Base-by-base conservation (phyloP, 2,113 vertebrate genomes). In the Cinclus cinclus region DNA sequence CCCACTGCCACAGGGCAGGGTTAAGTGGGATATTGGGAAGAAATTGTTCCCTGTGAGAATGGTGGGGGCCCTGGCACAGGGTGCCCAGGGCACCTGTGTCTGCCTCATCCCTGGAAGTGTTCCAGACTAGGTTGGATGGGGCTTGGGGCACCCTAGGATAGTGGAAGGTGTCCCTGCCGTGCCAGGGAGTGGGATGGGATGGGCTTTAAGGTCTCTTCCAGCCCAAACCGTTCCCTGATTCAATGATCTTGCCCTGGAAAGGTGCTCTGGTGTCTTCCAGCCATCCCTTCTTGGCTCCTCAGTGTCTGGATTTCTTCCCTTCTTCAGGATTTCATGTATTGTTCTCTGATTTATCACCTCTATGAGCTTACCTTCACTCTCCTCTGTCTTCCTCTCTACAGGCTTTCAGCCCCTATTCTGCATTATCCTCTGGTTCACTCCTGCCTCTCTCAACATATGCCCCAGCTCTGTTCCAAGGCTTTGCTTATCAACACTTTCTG, bases 271-370 rank as follows among this genome's bases (percentile, higher is more conserved):
- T 0, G 1, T 15, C 37, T 16, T 11, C 6, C 22, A 14, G 59
- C 42, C 14, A 8, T 22, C n/a, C 20, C 23, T 63, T 6, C n/a
- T 15, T 30, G 19, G 10, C 14, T 16, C 8, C 15, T 5, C 12
- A 2, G 16, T 27, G 19, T 19, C 35, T 59, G 19, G 25, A 3
- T 39, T 56, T n/a, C 7, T 13, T 41, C 5, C 3, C 6, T 63
- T 53, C 9, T n/a, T 15, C 5, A 11, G 11, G 7, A 5, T 63
- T 31, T 50, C 0, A 0, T 0, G 2, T 52, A 31, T 14, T 35
- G 14, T 13, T 37, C 46, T 73, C 14, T 6, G 28, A 8, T 31
- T 31, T 39, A 9, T 49, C 11, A 30, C n/a, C 3, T 1, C 10
- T 13, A 1, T 4, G 25, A 3, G 8, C 6, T 2, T 15, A 6